Evolutionary conservation across 2,888 invertebrate genomes (phyloP).

Genomic region (Diachrysia chrysitis): DNA sequence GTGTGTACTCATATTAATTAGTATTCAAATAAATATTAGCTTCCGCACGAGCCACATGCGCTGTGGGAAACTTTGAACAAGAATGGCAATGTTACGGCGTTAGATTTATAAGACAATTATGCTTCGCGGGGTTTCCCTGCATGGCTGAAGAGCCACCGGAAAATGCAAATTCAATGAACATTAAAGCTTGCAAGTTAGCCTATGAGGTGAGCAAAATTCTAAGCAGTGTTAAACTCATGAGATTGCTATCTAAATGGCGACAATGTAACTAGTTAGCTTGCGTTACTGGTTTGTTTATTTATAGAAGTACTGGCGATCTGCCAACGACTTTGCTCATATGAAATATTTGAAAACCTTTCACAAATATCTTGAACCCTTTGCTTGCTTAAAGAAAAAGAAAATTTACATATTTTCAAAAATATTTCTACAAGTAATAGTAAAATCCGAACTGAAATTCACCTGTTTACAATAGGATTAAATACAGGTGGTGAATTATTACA

Average conservation of each 20-base stretch:
- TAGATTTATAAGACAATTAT: constrained; percentile 39
- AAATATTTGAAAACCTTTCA: constrained; percentile 21
- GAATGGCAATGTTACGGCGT: constrained; percentile 37
- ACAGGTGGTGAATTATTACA: background rate
- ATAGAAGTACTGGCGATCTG: constrained; percentile 40
- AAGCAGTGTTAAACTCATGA: constrained; percentile 39
- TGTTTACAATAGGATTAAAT: background rate
- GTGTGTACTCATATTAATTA: constrained; percentile 19
- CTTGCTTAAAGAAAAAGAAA: background rate
- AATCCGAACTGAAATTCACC: background rate
- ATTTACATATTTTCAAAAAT: background rate
- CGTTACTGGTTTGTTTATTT: constrained; percentile 45
- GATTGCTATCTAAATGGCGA: constrained; percentile 44
- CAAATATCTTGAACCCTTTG: background rate
- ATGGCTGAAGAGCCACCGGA: constrained; percentile 30
- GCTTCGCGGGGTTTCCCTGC: constrained; percentile 47
- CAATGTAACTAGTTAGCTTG: constrained; percentile 42
- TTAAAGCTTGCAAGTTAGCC: constrained; percentile 37
- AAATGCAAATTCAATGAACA: constrained; percentile 37
- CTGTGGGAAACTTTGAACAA: constrained; percentile 38
- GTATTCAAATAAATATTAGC: constrained; percentile 38
- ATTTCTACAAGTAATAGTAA: background rate
- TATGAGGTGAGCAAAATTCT: constrained; percentile 46
- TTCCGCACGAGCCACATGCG: constrained; percentile 36
- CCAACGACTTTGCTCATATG: constrained; percentile 29